phyloP scores from a whole-genome alignment of 2,113 vertebrate genomes.

The Sorex araneus region DNA sequence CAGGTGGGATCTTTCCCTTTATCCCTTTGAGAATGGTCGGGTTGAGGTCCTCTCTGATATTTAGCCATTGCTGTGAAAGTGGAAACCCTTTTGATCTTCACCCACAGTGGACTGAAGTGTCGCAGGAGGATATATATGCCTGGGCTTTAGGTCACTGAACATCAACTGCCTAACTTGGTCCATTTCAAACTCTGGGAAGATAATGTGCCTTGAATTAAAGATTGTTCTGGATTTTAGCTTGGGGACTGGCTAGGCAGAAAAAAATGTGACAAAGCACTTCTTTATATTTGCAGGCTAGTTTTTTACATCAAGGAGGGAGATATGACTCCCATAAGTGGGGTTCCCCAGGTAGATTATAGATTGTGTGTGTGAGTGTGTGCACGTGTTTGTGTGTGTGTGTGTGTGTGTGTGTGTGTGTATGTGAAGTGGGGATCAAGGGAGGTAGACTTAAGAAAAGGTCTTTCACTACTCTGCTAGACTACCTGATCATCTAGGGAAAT shows the following conservation, averaged over 20 bases:
- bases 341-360: too few species aligned
- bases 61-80: slow-evolving; percentile 28
- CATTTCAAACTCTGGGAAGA: not conserved
- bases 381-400: too few species aligned
- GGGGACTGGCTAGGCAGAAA: not conserved
- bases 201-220: slow-evolving; percentile 32
- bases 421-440: too few species aligned
- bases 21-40: not conserved
- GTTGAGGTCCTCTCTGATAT: not conserved
- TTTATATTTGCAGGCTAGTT: not conserved
- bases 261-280: slow-evolving; percentile 28
- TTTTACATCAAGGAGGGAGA: too few species aligned
- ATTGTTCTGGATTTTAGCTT: not conserved
- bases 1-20: not conserved
- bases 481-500: too few species aligned
- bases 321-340: too few species aligned
- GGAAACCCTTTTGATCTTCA: not conserved
- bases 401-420: too few species aligned
- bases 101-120: not conserved
- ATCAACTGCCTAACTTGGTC: not conserved
- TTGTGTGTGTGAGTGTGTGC: too few species aligned
- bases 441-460: too few species aligned
- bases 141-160: not conserved
- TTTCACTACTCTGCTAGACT: too few species aligned
- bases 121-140: not conserved